Base-by-base conservation (phyloP, 2,888 invertebrate species). In the Baccha elongata region DNA sequence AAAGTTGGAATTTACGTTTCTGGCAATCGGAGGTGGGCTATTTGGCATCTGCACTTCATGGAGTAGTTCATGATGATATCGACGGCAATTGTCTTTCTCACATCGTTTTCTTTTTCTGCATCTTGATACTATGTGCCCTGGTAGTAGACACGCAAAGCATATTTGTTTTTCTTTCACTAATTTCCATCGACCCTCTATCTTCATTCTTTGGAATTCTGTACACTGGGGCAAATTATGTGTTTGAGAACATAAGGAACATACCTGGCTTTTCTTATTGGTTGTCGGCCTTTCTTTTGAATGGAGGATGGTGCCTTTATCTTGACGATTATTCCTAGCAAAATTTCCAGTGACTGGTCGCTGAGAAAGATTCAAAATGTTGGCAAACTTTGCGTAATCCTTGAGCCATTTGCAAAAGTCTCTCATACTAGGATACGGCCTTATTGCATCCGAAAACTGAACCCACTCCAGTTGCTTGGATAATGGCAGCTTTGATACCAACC, bases 51-150 rank as follows among this genome's bases (percentile, higher is more conserved):
- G 29, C 21, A 19, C 21, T 46, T 48, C 37, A 8, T 68, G 68
- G 1, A 68, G 44, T 10, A 68, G 2, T 0, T 1, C 19, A 13
- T 68, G 68, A n/a, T 68, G 68, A 35, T 35, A 23, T 55, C 53
- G 19, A 8, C 17, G 4, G 11, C 68, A 68, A 23, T 50, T n/a
- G n/a, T n/a, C n/a, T n/a, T n/a, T n/a, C n/a, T n/a, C n/a, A n/a
- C n/a, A n/a, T n/a, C n/a, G n/a, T 55, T 23, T 68, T 55, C 7
- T 55, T 10, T 1, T 17, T 15, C 37, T 17, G n/a, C 69, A 58
- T 5, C 17, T 19, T 6, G 48, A 42, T 1, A 42, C 29, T 23
- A 11, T 23, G 11, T 55, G 68, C 3, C 68, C 68, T n/a, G 53
- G 44, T 15, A 26, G 3, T 8, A 65, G 29, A 11, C 53, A 55